Base-by-base conservation (phyloP, 2,797 vertebrate species). In the Sebastes oblongus region DNA sequence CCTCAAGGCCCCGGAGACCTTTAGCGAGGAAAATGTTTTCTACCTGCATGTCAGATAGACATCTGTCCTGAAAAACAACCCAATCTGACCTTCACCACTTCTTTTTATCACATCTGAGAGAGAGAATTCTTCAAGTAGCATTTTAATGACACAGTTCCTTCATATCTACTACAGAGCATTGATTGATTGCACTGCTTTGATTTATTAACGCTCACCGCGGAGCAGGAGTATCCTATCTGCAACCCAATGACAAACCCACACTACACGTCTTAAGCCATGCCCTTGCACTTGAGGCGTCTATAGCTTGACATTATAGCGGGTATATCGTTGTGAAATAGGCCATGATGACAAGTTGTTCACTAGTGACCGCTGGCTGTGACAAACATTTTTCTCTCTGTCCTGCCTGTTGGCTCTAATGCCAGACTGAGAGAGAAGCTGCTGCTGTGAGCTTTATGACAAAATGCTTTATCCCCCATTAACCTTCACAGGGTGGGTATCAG, bases 391-490 rank as follows among this genome's bases (percentile, higher is more conserved):
- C 83, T 82, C 70, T 83, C 73, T 78, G 36, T 90, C 85, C 77
- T 78, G 82, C 69, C 84, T 86, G 80, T 86, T 89, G 88, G 87
- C 84, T 86, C 75, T 78, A 73, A 86, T 77, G 76, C 66, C 78
- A 69, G 66, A 80, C 70, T 60, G 50, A 73, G 83, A 83, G 75
- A 80, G 85, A 88, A 83, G 85, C 81, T 75, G 72, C 80, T 72
- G 84, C 90, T 80, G 75, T 78, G 78, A 84, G 87, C 87, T 93
- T 89, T 88, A 92, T 93, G 88, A 94, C 92, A 93, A 94, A 93
- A 93, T 85, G 85, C 83, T 94, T 92, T 92, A 93, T 94, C 88
- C 92, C 83, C 93, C 91, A 93, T 94, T 94, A 94, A 94, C 94
- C 92, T 94, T 93, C 88, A 88, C 79, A 86, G 84, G 86, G 84